Base-by-base conservation (phyloP, 2,113 vertebrate genomes). In the Clarias batrachus region DNA sequence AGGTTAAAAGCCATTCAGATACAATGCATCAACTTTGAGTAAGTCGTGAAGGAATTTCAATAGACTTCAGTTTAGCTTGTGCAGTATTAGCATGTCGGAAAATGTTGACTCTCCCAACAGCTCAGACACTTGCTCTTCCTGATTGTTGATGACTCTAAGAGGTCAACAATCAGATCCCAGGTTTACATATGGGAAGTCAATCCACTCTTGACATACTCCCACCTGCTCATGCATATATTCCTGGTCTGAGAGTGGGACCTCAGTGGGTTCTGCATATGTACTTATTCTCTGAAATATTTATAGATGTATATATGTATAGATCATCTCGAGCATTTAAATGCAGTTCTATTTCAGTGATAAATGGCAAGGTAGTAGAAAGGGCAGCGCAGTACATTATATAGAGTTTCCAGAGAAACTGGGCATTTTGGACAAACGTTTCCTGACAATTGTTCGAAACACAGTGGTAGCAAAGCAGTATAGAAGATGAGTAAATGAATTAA, bases 21-120 rank as follows among this genome's bases (percentile, higher is more conserved):
- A 8, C 65, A 76, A n/a, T 82, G 66, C n/a, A 54, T 87, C 70
- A 81, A 82, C 85, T 78, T 89, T 70, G 70, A 62, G 57, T 65
- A 63, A 82, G 70, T 80, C 60, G 13, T 73, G 21, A 82, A 70
- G 59, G 70, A 86, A 63, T 81, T 81, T 62, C 85, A 90, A 90
- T 89, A 85, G 81, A 89, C 91, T 76, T 59, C 66, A 68, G 21
- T 88, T 92, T 84, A 62, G 68, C 86, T 74, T 87, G 62, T 56
- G 78, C 54, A 60, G 87, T 74, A 82, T 90, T 91, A 91, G 90
- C 82, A 56, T 88, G 88, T 90, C 87, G 84, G 80, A 88, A 91
- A 88, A 85, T 91, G 88, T 91, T 90, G 91, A 92, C 91, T 92
- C 89, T 89, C 80, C 90, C 74, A 90, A 90, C 91, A 91, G 68